Base-by-base conservation (phyloP, 1,140 invertebrate genomes). In the Cepaea nemoralis region DNA sequence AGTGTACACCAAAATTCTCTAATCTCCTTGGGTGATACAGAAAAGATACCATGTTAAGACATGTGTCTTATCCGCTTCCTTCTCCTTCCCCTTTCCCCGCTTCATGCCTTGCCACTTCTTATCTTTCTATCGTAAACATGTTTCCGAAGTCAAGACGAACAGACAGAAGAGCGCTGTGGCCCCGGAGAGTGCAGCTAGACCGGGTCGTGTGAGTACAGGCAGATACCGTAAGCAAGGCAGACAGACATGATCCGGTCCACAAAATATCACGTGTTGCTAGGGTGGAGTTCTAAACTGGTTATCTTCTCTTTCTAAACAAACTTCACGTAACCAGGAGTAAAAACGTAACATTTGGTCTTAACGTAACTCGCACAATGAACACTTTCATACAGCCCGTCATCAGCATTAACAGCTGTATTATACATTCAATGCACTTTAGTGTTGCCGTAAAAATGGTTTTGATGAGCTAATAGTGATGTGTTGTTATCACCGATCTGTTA, bases 171-270 rank as follows among this genome's bases (percentile, higher is more conserved):
- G 27, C 59, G 27, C 59, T 27, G 59, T 63, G 59, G 59, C 59
- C 59, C 27, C 22, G 6, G 6, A 31, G 59, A 63, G 59, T 63
- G 59, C 59, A 63, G n/a, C n/a, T 63, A 31, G 27, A 63, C 27
- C 59, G 16, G 59, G 59, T 63, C 59, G 59, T 63, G n/a, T 63
- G 59, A 63, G 59, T 63, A 63, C 59, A 63, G 10, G 59, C 27
- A 31, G 19, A 31, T 63, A 63, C 33, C 59, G 59, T 31, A 6
- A n/a, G 59, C 22, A 31, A 2, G 59, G 2, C n/a, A 63, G 59
- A 27, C 59, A 63, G 59, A 63, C 27, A 63, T 63, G 59, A 63
- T 63, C 59, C 59, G 59, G 59, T 27, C 27, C 27, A 63, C 59
- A 63, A 8, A 63, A 12, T 22, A 55, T 31, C 59, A 63, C 27